phyloP scores from a whole-genome alignment of 2,888 invertebrate genomes.

The Lucinisca nassula region DNA sequence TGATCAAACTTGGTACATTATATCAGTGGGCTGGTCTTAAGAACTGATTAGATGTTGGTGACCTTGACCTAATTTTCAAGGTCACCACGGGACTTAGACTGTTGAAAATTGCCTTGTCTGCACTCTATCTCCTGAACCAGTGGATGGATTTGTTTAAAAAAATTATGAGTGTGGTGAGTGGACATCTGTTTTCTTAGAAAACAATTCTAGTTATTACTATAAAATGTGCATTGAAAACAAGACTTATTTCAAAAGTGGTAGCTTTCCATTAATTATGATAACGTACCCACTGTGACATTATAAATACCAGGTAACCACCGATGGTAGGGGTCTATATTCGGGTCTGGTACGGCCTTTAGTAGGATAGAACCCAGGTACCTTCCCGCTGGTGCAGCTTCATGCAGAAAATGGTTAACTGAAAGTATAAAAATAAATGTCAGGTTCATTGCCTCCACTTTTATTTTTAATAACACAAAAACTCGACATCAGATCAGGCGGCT shows the following conservation, averaged over 20 bases:
- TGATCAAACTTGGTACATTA: too few species aligned
- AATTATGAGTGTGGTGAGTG: neutral
- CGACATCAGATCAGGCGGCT: too few species aligned
- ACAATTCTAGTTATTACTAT: too few species aligned
- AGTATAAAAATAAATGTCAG: too few species aligned
- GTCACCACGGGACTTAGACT: neutral
- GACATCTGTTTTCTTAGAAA: neutral
- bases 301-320: constrained; percentile 82
- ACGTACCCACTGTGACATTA: constrained; percentile 75
- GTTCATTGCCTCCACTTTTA: too few species aligned
- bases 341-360: constrained; percentile 79
- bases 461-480: too few species aligned
- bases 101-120: neutral
- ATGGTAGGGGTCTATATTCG: constrained; percentile 80
- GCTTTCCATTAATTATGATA: neutral
- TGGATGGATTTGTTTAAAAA: neutral
- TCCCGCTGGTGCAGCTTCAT: constrained; percentile 74
- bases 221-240: too few species aligned
- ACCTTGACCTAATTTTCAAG: too few species aligned
- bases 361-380: constrained; percentile 70
- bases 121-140: neutral
- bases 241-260: too few species aligned
- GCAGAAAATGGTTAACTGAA: constrained; percentile 59
- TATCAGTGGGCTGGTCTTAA: too few species aligned
- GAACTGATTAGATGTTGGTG: too few species aligned